A percentile compares a stretch with the other conserved stretches of the same genome.
These are phyloP conservation scores for Cyrtonyx montezumae DNA, from an alignment of 2,113 vertebrate species.

Conservation along the genomic window DNA sequence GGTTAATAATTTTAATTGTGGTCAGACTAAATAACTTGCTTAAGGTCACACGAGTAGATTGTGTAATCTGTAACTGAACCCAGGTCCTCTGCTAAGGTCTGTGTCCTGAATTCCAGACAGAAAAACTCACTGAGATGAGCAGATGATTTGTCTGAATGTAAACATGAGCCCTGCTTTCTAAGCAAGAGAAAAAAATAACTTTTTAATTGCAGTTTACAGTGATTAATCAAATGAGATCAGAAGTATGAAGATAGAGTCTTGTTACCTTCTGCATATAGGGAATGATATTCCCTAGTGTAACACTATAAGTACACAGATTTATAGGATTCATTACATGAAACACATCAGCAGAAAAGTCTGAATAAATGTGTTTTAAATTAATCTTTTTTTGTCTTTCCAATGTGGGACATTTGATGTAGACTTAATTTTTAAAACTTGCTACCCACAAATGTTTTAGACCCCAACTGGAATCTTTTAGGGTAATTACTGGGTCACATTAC, in stretches of 20 bases:
- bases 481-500: constrained; percentile 24
- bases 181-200: background rate
- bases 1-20: background rate
- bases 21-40: background rate
- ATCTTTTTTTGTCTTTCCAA: background rate
- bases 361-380: constrained; percentile 37
- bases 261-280: background rate
- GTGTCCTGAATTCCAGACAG: background rate
- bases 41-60: background rate
- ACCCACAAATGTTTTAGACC: constrained; percentile 25
- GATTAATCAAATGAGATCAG: background rate
- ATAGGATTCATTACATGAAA: background rate
- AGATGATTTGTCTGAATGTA: background rate
- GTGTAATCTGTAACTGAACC: background rate
- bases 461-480: constrained; percentile 21
- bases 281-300: background rate
- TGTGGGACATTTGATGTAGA: background rate
- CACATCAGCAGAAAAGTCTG: background rate
- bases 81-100: background rate
- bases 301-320: background rate
- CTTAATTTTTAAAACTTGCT: constrained; percentile 24
- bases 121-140: background rate
- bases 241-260: background rate
- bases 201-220: background rate
- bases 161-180: background rate